Evolutionary conservation across 2,113 vertebrate species (phyloP), one percentile per base, ranked within the genome.

Genomic region (Euleptes europaea): DNA sequence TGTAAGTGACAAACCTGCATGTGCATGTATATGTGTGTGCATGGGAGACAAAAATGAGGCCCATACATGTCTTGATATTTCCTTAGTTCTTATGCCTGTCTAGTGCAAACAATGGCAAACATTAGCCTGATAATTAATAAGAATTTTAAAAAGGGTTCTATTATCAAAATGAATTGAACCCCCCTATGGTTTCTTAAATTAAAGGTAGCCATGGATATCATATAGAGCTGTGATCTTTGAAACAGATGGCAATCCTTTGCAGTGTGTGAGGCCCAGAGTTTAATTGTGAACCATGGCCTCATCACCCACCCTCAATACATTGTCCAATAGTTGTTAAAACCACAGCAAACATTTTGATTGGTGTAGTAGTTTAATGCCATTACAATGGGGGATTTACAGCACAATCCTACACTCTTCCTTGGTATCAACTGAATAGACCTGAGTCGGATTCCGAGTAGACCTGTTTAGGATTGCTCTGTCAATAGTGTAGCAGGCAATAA

Each of bases 401-500:
- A 14, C 19, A 60, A 60, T 23, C 19, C 57, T 60, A 60, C 19
- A 60, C 57, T 60, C 57, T 60, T 60, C 4, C 2, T 23, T 60
- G 21, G 57, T 1, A 60, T 60, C 23, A 60, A 60, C 21, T 60
- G 57, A 15, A 23, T 23, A 60, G 21, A 60, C 21, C 19, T 60
- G 19, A 14, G 21, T 60, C 19, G 57, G 51, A 54, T 54, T 54
- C 47, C 13, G 47, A n/a, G 51, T 54, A 19, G 47, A 12, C 47
- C 47, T 49, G 17, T 60, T 23, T 4, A 60, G 21, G 57, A 23
- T 60, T 60, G 21, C 21, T 23, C 57, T 60, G 21, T 60, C 57
- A 84, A 70, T 87, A 85, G 73, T 23, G 35, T 90, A 90, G 75
- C 89, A 91, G 73, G 72, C 75, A 90, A 89, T 80, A 88, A 72